phyloP scores from a whole-genome alignment of 1,140 invertebrate genomes.

The Drosophila insularis region DNA sequence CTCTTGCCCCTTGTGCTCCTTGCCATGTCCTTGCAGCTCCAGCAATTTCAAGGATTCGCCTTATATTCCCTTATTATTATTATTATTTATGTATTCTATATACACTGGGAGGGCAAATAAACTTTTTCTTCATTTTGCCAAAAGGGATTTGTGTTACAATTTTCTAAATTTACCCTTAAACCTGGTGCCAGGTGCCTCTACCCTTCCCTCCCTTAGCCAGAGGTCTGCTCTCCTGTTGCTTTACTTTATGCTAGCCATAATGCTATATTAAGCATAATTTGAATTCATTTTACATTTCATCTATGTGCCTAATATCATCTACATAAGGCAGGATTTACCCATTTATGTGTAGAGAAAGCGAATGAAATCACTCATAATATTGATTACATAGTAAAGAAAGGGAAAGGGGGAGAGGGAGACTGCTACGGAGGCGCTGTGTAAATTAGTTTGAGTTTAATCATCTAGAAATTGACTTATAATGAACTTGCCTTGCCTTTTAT shows the following conservation, averaged over 20 bases:
- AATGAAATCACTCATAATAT: not conserved
- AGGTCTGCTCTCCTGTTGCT: not conserved
- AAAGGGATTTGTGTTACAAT: conserved; percentile 41
- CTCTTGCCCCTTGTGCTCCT: not conserved
- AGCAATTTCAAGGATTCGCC: conserved; percentile 64
- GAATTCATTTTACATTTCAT: conserved; percentile 60
- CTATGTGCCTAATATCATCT: conserved; percentile 5
- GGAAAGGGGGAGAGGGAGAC: not conserved
- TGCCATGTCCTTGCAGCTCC: not conserved
- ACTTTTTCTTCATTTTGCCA: conserved; percentile 8
- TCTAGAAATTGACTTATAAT: conserved; percentile 64
- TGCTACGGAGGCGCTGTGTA: conserved; percentile 16
- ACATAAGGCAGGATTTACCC: conserved; percentile 7
- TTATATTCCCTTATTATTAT: conserved; percentile 25
- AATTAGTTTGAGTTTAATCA: conserved; percentile 57
- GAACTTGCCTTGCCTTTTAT: conserved; percentile 9
- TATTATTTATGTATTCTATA: conserved; percentile 30
- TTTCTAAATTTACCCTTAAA: conserved; percentile 65
- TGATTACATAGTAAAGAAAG: not conserved
- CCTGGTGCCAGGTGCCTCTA: not conserved
- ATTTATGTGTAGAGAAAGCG: not conserved
- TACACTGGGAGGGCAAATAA: not conserved
- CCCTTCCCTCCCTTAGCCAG: not conserved
- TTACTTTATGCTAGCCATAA: not conserved
- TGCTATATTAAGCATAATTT: conserved; percentile 67